Evolutionary conservation across 2,113 vertebrate genomes (phyloP).

Genomic region (Microcebus ravelobensis): DNA sequence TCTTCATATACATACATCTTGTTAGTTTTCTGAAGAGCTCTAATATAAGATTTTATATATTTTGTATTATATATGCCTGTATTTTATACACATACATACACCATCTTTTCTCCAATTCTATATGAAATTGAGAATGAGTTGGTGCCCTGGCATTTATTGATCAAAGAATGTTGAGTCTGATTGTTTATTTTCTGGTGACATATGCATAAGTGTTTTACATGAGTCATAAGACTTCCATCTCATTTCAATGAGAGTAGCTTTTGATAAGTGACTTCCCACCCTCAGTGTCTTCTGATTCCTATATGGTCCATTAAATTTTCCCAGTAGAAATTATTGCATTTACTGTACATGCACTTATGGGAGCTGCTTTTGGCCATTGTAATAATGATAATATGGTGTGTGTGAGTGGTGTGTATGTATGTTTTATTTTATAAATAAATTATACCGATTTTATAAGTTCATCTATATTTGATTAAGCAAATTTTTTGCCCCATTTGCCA

Average conservation of each 20-base stretch:
- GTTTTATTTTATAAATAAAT: neutral
- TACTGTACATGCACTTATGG: neutral
- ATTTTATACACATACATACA: neutral
- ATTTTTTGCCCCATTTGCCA: neutral
- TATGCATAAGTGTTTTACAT: neutral
- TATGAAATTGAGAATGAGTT: neutral
- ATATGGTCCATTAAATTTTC: neutral
- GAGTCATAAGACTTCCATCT: neutral
- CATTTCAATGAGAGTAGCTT: neutral
- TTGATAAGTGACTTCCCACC: neutral
- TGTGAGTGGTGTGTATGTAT: neutral
- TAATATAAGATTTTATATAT: neutral
- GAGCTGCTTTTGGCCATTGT: neutral
- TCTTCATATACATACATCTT: neutral
- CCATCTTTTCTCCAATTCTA: neutral
- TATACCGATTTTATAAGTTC: neutral
- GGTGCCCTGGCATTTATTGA: neutral
- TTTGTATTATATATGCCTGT: neutral
- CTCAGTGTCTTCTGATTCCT: neutral
- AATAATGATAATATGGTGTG: neutral
- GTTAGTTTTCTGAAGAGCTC: neutral
- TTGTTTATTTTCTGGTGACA: neutral
- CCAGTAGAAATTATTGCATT: neutral
- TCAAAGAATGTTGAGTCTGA: neutral
- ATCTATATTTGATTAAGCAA: neutral